These are phyloP conservation scores for Melieria picta DNA, from an alignment of 2,888 invertebrate genomes.

Conservation along the genomic window DNA sequence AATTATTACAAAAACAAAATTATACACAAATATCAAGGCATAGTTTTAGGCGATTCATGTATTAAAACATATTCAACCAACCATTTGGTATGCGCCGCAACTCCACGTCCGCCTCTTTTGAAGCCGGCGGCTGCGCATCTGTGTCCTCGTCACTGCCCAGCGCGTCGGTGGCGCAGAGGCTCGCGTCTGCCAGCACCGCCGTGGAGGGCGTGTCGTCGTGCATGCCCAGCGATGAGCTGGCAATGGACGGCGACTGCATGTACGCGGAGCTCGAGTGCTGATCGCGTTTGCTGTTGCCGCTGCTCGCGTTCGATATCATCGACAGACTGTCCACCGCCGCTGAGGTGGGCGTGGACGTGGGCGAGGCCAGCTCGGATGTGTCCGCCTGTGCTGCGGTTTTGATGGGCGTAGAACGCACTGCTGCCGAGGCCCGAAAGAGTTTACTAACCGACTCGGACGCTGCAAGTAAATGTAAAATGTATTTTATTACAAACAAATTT, in stretches of 20 bases:
- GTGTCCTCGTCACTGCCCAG: constrained; percentile 29
- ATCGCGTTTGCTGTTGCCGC: constrained; percentile 49
- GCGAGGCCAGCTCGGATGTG: constrained; percentile 49
- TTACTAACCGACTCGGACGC: constrained; percentile 64
- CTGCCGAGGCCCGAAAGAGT: constrained; percentile 63
- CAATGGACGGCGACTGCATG: constrained; percentile 19
- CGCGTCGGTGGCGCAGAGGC: constrained; percentile 39
- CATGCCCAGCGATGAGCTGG: constrained; percentile 43
- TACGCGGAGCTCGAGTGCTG: constrained; percentile 27
- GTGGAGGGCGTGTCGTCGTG: constrained; percentile 59
- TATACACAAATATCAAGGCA: background rate
- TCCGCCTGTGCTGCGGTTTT: constrained; percentile 42
- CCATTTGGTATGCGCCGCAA: constrained; percentile 47
- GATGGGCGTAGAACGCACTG: constrained; percentile 49
- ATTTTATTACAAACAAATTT: background rate
- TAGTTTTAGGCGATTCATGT: background rate
- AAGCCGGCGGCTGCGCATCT: constrained; percentile 33
- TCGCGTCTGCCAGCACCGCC: constrained; percentile 55
- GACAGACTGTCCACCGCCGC: constrained; percentile 58
- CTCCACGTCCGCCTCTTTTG: constrained; percentile 28
- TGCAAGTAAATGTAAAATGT: constrained; percentile 40
- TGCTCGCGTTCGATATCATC: constrained; percentile 61
- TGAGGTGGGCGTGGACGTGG: constrained; percentile 47
- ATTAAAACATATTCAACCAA: constrained; percentile 35
- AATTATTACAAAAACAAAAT: background rate